phyloP scores from a whole-genome alignment of 2,797 vertebrate genomes.

The Myotis myotis region DNA sequence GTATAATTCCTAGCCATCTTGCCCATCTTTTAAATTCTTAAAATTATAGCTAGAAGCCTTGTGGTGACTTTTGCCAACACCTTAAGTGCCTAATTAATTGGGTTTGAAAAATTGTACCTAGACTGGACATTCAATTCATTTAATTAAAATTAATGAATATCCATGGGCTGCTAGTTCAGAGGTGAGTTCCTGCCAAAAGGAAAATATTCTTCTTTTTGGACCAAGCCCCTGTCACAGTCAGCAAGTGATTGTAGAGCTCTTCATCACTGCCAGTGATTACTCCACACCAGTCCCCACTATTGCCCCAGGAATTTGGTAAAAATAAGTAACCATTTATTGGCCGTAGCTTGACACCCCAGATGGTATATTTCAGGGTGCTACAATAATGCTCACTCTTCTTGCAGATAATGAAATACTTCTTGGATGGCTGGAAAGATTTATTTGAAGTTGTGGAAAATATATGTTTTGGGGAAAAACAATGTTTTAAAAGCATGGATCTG shows the following conservation, averaged over 20 bases:
- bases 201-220: not conserved
- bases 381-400: not conserved
- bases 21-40: constrained; percentile 30
- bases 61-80: constrained; percentile 45
- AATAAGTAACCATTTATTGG: not conserved
- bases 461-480: not conserved
- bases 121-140: constrained; percentile 51
- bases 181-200: constrained; percentile 14
- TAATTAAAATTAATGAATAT: constrained; percentile 65
- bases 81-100: constrained; percentile 63
- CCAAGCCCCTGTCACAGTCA: not conserved
- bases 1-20: constrained; percentile 29
- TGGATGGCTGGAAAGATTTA: not conserved
- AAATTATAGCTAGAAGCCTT: constrained; percentile 51
- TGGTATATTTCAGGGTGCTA: not conserved
- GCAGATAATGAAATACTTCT: not conserved
- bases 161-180: not conserved
- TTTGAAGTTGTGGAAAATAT: not conserved
- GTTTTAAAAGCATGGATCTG: not conserved
- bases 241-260: not conserved
- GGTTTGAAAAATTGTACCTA: constrained; percentile 48
- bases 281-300: rapidly evolving
- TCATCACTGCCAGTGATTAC: not conserved
- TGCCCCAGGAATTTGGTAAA: not conserved
- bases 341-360: not conserved